Conservation (phyloP, 1,140 invertebrate species). For the Trichonephila clavata region DNA sequence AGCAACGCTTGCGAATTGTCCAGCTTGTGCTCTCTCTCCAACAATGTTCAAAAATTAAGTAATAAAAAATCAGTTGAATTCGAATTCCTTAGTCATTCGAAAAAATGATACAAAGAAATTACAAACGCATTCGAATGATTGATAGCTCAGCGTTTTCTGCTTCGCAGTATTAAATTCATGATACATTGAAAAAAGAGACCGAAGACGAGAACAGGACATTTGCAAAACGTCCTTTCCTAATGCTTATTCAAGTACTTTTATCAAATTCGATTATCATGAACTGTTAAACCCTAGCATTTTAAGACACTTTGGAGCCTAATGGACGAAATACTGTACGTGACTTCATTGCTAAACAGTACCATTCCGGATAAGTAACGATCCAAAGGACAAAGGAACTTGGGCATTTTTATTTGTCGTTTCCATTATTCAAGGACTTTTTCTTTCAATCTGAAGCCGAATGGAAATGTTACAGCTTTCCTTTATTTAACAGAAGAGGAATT, state of each 20-base stretch:
- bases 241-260: slow-evolving; percentile 31
- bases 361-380: slow-evolving; percentile 18
- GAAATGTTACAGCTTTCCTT: slow-evolving; percentile 4
- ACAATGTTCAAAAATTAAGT: too few species aligned
- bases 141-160: neutral
- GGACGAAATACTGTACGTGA: slow-evolving; percentile 14
- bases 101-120: neutral
- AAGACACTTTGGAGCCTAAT: slow-evolving; percentile 46
- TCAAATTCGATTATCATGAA: slow-evolving; percentile 51
- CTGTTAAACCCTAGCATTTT: slow-evolving; percentile 44
- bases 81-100: neutral
- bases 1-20: too few species aligned
- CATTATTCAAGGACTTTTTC: slow-evolving; percentile 5
- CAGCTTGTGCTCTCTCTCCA: too few species aligned
- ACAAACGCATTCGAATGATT: neutral
- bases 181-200: neutral
- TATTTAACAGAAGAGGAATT: slow-evolving; percentile 14
- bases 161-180: slow-evolving; percentile 19
- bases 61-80: neutral
- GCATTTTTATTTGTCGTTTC: slow-evolving; percentile 15
- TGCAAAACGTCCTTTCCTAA: slow-evolving; percentile 2
- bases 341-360: slow-evolving; percentile 6
- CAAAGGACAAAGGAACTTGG: neutral
- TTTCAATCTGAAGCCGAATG: neutral
- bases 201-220: neutral